Evolutionary conservation across 23 tunicate species (phyloP).

Genomic region (Botrylloides violaceus): DNA sequence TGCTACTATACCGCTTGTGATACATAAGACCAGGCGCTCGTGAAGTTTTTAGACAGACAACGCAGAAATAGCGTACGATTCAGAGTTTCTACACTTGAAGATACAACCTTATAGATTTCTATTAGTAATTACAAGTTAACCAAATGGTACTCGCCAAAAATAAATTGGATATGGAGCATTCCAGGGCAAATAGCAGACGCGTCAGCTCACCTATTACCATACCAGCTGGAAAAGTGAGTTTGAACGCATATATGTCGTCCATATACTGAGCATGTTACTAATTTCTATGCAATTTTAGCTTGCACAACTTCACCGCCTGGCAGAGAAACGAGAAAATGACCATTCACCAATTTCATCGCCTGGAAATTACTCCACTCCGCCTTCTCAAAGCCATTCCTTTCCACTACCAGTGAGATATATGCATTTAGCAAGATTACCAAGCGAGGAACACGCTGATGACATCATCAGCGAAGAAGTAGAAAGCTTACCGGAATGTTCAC

Average conservation of each 20-base stretch:
- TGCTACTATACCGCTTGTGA: too few relatives aligned
- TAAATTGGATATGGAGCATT: not conserved
- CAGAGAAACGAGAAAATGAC: not conserved
- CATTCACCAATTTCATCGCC: constrained; percentile 6
- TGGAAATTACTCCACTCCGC: not conserved
- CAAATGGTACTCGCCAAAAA: not conserved
- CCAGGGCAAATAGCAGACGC: not conserved
- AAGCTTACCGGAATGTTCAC: constrained; percentile 65
- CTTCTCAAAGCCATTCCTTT: not conserved
- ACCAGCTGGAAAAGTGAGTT: too few relatives aligned
- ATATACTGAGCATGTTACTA: not conserved
- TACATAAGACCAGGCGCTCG: too few relatives aligned
- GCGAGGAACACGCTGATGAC: not conserved
- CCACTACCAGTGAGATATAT: not conserved
- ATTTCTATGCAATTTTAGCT: not conserved
- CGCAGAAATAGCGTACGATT: too few relatives aligned
- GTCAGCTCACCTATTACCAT: not conserved
- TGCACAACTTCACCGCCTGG: not conserved
- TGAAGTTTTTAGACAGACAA: too few relatives aligned
- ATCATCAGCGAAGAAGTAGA: constrained; percentile 4
- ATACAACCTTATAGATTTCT: too few relatives aligned
- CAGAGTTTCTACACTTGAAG: too few relatives aligned
- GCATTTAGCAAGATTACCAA: not conserved
- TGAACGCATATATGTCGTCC: too few relatives aligned
- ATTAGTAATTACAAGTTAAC: not conserved